Evolutionary conservation across 2,888 invertebrate species (phyloP).

Genomic region (Blastobasis adustella): DNA sequence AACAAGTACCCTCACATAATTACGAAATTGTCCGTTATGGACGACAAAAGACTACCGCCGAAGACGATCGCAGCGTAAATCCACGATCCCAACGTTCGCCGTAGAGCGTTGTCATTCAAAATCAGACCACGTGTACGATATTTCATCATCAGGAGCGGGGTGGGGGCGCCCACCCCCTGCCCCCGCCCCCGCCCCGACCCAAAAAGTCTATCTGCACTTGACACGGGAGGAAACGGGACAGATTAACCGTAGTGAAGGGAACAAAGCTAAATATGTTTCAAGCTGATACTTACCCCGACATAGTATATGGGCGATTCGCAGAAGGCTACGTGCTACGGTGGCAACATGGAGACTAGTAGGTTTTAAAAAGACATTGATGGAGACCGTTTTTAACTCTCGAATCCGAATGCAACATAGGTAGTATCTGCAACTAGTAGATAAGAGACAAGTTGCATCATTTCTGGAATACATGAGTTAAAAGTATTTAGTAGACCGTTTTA

Average conservation of each 20-base stretch:
- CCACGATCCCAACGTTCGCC: conserved; percentile 63
- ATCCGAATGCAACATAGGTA: too few species aligned
- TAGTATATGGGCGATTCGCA: conserved; percentile 42
- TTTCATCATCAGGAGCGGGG: conserved; percentile 79
- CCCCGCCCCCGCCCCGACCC: conserved; percentile 44
- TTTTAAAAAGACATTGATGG: too few species aligned
- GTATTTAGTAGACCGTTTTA: too few species aligned
- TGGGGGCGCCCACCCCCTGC: conserved; percentile 16
- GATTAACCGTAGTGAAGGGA: conserved; percentile 74
- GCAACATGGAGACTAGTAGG: too few species aligned
- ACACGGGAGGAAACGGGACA: conserved; percentile 73
- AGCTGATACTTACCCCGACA: conserved; percentile 63
- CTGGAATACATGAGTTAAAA: too few species aligned
- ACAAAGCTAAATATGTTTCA: conserved; percentile 75
- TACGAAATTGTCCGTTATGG: too few species aligned
- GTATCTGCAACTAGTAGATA: too few species aligned
- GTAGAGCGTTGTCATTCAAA: conserved; percentile 80
- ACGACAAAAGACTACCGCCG: too few species aligned
- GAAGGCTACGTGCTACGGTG: conserved; percentile 13
- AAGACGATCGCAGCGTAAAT: conserved; percentile 32
- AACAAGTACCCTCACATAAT: too few species aligned
- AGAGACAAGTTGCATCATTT: too few species aligned
- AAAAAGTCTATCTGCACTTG: conserved; percentile 75
- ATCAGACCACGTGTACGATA: conserved; percentile 84
- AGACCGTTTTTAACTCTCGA: too few species aligned